Evolutionary conservation across 2,888 invertebrate genomes (phyloP), one percentile per base, ranked within the genome.

Genomic region (Latrodectus hesperus): DNA sequence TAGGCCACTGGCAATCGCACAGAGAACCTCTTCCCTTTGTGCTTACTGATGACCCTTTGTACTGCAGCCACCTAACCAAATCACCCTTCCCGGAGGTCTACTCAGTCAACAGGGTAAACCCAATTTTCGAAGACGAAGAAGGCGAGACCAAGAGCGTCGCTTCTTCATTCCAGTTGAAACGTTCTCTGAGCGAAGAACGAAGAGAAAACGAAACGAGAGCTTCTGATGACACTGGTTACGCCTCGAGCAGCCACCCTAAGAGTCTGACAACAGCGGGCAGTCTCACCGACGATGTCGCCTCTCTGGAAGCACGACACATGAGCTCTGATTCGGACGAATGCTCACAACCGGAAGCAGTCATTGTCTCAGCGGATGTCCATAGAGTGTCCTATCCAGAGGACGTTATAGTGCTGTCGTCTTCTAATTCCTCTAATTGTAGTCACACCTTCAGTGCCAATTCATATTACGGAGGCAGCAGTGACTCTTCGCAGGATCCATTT

Each of bases 281-380:
- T n/a, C 73, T 80, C 17, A 76, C 76, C 52, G 79, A 85, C 38
- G 86, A 86, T 81, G 84, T 70, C 53, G 87, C 60, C 49, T 88
- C 87, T 12, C 52, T 81, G 76, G 84, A 84, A 51, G 72, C 71
- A n/a, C 52, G 71, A 26, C 88, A 84, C 71, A 88, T 88, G 84
- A 88, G 88, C 79, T 84, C 88, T 2, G 88, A 88, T 72, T 88
- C 87, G 5, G 88, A 88, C 55, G 83, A 83, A 12, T 75, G 53
- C 64, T 81, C 83, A 9, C 82, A 74, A 53, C 88, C 88, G 26
- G 84, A 88, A 76, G 83, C 84, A 65, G 88, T 88, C 22, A 53
- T 88, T n/a, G 88, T 88, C 14, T 88, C 88, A 16, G 88, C 79
- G 4, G 88, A 88, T 53, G 88, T 88, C 16, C 88, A 88, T 55